Evolutionary conservation across 2,888 invertebrate genomes (phyloP), one percentile per base, ranked within the genome.

Genomic region (Phytoseiulus persimilis): DNA sequence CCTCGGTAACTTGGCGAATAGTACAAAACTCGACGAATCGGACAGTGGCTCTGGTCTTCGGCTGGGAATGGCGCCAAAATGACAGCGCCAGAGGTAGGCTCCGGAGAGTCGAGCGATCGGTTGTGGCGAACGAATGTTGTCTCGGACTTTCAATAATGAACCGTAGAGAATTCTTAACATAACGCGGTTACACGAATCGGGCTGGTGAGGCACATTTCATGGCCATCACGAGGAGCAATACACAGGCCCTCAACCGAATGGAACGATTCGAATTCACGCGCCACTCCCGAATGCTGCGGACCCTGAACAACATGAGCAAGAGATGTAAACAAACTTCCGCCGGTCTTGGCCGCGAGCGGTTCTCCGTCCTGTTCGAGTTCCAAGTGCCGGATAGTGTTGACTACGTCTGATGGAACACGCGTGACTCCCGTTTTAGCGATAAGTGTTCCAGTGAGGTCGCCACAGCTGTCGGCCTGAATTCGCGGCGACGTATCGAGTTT

Each of bases 31-130:
- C 87, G 14, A 28, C 87, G 18, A 32, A 32, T 87, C 45, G 0
- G 87, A 84, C 18, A 32, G 31, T 23, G 23, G 31, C 3, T 18
- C 33, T 33, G 33, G 0, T 11, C 87, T 39, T 0, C 28, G 32
- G 31, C 5, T 32, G 87, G 18, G 33, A 87, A 87, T 87, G 87
- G 87, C 87, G 87, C 87, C 87, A 87, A 87, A 87, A 33, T n/a
- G 87, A 87, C n/a, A 87, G 6, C 65, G 65, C 65, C 65, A 28
- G 23, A 65, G 65, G 9, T 2, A 23, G 18, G 65, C 18, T 28
- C 28, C 65, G 65, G 2, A 14, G 1, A 14, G 1, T 28, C 28
- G 65, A 39, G 5, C 39, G 23, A 65, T 2, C 18, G 28, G 2
- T 65, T 65, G 65, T 14, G 65, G 5, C 18, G 28, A 28, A 65